phyloP scores from a whole-genome alignment of 2,797 vertebrate species.

The Pachyuromys duprasi region DNA sequence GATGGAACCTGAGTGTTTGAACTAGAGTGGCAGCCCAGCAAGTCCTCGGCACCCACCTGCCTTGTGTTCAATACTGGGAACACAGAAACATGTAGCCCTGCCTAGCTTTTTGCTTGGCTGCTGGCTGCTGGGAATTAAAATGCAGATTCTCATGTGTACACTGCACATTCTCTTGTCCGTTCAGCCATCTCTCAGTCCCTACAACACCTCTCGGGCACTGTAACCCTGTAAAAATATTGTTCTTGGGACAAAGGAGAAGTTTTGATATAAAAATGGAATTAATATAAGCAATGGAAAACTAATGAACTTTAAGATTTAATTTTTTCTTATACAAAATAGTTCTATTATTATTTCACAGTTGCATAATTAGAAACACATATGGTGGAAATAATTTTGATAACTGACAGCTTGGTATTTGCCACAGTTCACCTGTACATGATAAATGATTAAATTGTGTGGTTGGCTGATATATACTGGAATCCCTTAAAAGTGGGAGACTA shows the following conservation, averaged over 20 bases:
- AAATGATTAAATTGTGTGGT: not conserved
- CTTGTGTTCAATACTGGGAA: too few species aligned
- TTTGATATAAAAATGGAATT: not conserved
- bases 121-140: not conserved
- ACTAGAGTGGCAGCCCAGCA: too few species aligned
- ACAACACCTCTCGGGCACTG: too few species aligned
- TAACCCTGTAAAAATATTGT: not conserved
- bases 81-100: not conserved
- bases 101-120: not conserved
- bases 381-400: not conserved
- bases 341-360: not conserved
- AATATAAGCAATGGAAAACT: not conserved
- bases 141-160: not conserved
- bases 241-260: not conserved
- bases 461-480: not conserved
- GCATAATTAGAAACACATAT: not conserved
- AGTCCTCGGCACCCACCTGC: not conserved
- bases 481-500: not conserved
- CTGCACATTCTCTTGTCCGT: not conserved
- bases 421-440: not conserved
- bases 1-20: not conserved
- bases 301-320: not conserved
- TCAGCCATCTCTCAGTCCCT: not conserved
- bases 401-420: not conserved
- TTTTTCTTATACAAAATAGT: not conserved